phyloP scores from a whole-genome alignment of 2,797 vertebrate genomes.

The Diplodus sargus region DNA sequence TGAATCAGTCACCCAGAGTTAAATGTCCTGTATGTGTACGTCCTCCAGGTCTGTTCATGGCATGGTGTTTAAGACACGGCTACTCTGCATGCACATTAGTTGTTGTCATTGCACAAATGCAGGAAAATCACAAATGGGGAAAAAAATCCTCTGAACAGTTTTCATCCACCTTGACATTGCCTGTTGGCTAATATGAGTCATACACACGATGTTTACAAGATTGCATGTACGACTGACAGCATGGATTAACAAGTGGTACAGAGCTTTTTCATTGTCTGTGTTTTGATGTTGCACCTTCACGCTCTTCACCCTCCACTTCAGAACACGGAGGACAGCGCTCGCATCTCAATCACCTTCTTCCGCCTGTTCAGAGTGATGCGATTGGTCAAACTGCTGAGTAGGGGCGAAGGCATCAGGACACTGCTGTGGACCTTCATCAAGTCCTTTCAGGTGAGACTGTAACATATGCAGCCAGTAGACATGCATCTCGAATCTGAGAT shows the following conservation, averaged over 20 bases:
- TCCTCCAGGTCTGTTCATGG: slow-evolving; percentile 36
- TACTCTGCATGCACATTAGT: slow-evolving; percentile 49
- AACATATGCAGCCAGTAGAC: neutral
- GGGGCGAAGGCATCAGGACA: slow-evolving; percentile 97
- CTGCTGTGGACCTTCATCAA: slow-evolving; percentile 99
- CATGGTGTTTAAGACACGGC: slow-evolving; percentile 29
- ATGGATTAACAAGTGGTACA: slow-evolving; percentile 14
- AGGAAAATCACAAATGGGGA: neutral
- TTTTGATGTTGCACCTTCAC: neutral
- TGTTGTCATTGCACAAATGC: slow-evolving; percentile 9
- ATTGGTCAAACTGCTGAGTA: slow-evolving; percentile 96
- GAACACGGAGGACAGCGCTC: slow-evolving; percentile 98
- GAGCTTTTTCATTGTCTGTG: slow-evolving; percentile 1
- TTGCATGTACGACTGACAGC: slow-evolving; percentile 30
- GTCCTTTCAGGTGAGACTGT: slow-evolving; percentile 93
- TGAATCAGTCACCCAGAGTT: slow-evolving; percentile 21
- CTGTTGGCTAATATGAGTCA: slow-evolving; percentile 1
- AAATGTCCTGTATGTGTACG: slow-evolving; percentile 22
- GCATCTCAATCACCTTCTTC: slow-evolving; percentile 99
- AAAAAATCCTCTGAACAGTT: neutral
- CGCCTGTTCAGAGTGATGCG: slow-evolving; percentile 99
- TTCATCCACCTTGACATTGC: neutral
- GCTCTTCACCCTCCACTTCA: slow-evolving; percentile 74
- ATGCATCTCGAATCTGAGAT: neutral
- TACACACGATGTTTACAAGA: slow-evolving; percentile 1